Evolutionary conservation across 2,113 vertebrate genomes (phyloP).

Genomic region (Paramisgurnus dabryanus): DNA sequence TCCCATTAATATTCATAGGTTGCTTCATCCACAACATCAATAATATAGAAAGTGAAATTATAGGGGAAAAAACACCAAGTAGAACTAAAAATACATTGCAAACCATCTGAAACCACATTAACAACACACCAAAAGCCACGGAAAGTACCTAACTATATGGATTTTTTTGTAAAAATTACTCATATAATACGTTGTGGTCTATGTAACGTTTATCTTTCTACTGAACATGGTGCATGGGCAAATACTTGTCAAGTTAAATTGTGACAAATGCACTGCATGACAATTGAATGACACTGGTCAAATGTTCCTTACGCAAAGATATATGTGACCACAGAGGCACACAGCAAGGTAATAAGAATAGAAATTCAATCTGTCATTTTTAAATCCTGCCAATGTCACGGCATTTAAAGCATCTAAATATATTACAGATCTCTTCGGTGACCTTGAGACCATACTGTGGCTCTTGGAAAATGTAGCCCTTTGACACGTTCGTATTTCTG

Average conservation of each 20-base stretch:
- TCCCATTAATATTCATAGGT: too few relatives aligned
- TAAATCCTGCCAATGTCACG: conserved; percentile 58
- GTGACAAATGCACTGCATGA: conserved; percentile 5
- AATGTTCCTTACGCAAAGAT: not conserved
- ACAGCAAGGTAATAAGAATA: not conserved
- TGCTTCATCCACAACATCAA: too few relatives aligned
- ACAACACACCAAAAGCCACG: not conserved
- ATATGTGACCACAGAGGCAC: not conserved
- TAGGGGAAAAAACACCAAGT: too few relatives aligned
- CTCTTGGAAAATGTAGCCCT: conserved; percentile 22
- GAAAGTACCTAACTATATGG: not conserved
- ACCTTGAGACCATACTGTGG: conserved; percentile 8
- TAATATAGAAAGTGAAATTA: too few relatives aligned
- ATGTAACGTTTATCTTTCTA: not conserved
- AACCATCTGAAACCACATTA: not conserved
- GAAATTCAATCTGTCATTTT: conserved; percentile 57
- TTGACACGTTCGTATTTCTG: conserved; percentile 4
- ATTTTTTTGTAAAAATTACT: conserved; percentile 11
- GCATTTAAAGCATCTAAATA: conserved; percentile 21
- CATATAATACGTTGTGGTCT: conserved; percentile 1
- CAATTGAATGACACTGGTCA: not conserved
- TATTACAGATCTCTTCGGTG: not conserved
- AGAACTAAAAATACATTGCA: not conserved
- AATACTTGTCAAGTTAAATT: conserved; percentile 38
- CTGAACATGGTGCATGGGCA: conserved; percentile 6